A percentile compares a stretch with the other conserved stretches of the same genome.
Conservation (phyloP, 2,888 invertebrate species). For the Leptarthrus brevirostris region DNA sequence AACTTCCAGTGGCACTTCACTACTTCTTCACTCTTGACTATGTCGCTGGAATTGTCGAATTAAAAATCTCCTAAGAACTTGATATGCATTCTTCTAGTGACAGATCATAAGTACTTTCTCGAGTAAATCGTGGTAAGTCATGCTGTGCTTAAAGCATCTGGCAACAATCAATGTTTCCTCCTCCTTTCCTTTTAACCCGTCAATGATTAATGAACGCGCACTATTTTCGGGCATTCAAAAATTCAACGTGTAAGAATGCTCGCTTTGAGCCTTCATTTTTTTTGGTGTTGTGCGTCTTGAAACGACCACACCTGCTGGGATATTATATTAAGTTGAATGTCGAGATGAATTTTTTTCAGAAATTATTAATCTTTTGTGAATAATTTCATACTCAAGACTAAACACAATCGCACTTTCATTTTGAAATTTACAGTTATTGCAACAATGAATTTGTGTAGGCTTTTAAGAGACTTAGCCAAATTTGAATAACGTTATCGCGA, state of each 20-base stretch:
- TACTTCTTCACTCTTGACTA: background rate
- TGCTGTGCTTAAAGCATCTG: background rate
- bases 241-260: background rate
- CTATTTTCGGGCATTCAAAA: background rate
- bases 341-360: no score
- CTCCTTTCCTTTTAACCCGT: background rate
- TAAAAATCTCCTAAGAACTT: background rate
- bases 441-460: no score
- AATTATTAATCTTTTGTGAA: no score
- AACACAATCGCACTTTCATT: no score
- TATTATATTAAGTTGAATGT: no score
- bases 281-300: background rate
- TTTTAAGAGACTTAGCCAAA: no score
- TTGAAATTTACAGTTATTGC: no score
- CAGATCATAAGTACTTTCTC: background rate
- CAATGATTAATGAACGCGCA: background rate
- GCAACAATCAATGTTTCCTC: background rate
- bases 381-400: no score
- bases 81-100: no score
- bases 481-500: no score
- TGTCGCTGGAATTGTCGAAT: background rate
- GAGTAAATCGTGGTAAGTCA: background rate
- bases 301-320: background rate
- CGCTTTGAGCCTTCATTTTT: background rate
- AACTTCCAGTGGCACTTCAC: conserved; percentile 2